These are phyloP conservation scores for Anthopleura sola DNA, from an alignment of 64 coral and sea anemone genomes.

Conservation along the genomic window DNA sequence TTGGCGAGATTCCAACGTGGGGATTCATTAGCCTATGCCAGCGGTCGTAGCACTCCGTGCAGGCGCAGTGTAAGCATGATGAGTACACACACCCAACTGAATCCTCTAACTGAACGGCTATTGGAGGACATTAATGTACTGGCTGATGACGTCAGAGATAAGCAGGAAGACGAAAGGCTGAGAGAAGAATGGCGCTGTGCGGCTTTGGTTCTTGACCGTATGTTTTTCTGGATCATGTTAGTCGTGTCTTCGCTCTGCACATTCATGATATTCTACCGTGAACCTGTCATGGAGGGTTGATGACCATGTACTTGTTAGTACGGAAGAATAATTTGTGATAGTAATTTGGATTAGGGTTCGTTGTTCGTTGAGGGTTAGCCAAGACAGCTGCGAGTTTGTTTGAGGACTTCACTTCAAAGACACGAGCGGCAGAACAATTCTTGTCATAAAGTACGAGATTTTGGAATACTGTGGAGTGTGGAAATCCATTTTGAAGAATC, in stretches of 20 bases:
- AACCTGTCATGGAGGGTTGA: constrained; percentile 16
- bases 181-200: constrained; percentile 86
- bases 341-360: background rate
- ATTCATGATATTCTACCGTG: constrained; percentile 60
- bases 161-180: constrained; percentile 81
- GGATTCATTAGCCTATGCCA: constrained; percentile 46
- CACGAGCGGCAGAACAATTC: background rate
- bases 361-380: background rate
- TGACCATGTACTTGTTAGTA: background rate
- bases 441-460: background rate
- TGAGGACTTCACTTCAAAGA: background rate
- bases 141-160: constrained; percentile 77
- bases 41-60: constrained; percentile 64
- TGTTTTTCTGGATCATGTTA: constrained; percentile 61
- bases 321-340: background rate
- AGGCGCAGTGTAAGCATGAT: constrained; percentile 65
- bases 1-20: constrained; percentile 25
- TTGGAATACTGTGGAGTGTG: background rate
- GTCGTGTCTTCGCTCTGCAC: constrained; percentile 10
- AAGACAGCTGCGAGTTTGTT: background rate
- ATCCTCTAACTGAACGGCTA: constrained; percentile 71
- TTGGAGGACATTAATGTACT: constrained; percentile 82
- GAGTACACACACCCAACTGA: constrained; percentile 38
- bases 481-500: background rate
- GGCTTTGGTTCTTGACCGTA: constrained; percentile 52